Percentiles rank a stretch among this genome's conserved stretches.
phyloP scores from a whole-genome alignment of 1,140 invertebrate species.

The Calliopsis andreniformis region DNA sequence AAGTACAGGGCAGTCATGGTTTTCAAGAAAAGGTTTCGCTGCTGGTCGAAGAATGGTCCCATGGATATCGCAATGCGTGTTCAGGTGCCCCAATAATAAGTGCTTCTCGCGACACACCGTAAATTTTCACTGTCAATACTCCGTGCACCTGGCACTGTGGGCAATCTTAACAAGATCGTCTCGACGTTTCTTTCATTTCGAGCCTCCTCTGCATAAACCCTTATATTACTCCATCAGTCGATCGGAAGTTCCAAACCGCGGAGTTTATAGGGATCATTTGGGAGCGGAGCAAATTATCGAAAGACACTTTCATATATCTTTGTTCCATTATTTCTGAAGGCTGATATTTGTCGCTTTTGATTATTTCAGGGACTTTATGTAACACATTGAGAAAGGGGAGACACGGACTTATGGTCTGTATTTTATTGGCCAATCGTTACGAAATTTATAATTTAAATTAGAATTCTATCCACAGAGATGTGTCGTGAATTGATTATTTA shows the following conservation, averaged over 20 bases:
- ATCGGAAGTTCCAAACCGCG: not conserved
- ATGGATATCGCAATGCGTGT: conserved; percentile 13
- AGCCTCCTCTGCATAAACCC: not conserved
- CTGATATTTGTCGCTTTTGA: too few relatives aligned
- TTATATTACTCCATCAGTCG: not conserved
- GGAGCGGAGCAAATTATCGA: not conserved
- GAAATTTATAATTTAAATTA: too few relatives aligned
- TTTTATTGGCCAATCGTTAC: too few relatives aligned
- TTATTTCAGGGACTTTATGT: too few relatives aligned
- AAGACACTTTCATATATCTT: not conserved
- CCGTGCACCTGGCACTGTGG: conserved; percentile 41
- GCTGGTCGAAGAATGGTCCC: conserved; percentile 7
- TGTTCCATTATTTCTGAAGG: too few relatives aligned
- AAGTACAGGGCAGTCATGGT: conserved; percentile 56
- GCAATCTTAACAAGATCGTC: conserved; percentile 50
- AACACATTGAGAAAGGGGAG: too few relatives aligned
- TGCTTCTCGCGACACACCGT: conserved; percentile 42
- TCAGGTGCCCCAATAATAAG: conserved; percentile 58
- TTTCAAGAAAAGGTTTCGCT: conserved; percentile 36
- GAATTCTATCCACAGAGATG: too few relatives aligned
- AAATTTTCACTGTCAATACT: conserved; percentile 57
- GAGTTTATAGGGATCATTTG: conserved; percentile 1
- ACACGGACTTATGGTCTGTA: too few relatives aligned
- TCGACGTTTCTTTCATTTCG: conserved; percentile 26
- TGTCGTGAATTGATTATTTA: too few relatives aligned